Conservation (phyloP, 2,797 vertebrate genomes). For the Florisuga fusca region DNA sequence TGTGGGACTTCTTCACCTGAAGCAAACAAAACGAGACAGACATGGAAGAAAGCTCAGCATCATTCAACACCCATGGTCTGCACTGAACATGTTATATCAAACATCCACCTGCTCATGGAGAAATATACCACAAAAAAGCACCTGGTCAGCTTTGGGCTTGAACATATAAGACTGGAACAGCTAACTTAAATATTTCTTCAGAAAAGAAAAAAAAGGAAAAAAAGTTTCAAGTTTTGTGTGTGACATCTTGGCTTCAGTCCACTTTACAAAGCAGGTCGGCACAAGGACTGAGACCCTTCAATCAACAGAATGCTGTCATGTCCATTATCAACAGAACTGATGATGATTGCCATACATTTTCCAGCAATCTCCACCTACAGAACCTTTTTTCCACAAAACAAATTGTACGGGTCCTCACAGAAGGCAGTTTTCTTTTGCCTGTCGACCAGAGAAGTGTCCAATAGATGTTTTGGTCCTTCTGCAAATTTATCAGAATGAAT, state of each 20-base stretch:
- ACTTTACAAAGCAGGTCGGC: neutral
- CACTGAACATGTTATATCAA: neutral
- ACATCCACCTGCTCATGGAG: accelerated
- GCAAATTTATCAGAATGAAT: neutral
- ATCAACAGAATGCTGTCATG: neutral
- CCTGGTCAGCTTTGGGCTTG: neutral
- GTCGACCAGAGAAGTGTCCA: neutral
- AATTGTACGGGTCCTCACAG: neutral
- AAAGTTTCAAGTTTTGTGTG: neutral
- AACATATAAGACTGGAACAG: neutral
- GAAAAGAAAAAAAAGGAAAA: neutral
- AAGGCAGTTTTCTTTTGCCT: neutral
- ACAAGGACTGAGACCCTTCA: neutral
- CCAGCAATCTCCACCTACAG: neutral
- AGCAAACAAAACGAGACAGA: slow-evolving; percentile 32
- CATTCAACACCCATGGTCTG: neutral
- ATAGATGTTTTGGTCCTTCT: neutral
- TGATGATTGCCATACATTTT: neutral
- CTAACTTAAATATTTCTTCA: neutral
- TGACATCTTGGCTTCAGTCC: neutral
- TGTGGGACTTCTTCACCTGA: slow-evolving; percentile 83
- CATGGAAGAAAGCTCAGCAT: neutral
- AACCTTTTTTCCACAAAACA: neutral
- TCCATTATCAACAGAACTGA: neutral
- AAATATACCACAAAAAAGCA: neutral